phyloP scores from a whole-genome alignment of 2,888 invertebrate species.

The Chrysomela aeneicollis region DNA sequence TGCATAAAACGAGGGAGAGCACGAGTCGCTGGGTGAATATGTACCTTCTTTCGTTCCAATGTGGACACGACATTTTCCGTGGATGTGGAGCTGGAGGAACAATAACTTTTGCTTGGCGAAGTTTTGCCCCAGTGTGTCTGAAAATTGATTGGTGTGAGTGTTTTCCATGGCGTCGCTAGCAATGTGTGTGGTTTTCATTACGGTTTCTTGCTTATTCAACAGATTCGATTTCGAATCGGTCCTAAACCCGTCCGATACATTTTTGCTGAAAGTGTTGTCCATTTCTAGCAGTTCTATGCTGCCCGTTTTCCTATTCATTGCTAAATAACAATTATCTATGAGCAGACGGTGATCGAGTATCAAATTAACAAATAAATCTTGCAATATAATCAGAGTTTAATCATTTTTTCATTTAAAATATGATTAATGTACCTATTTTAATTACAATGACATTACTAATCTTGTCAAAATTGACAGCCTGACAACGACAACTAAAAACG shows the following conservation, averaged over 20 bases:
- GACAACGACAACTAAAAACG: too few relatives aligned
- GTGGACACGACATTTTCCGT: slow-evolving; percentile 70
- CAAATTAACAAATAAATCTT: too few relatives aligned
- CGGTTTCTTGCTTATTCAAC: slow-evolving; percentile 83
- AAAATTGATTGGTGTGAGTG: slow-evolving; percentile 31
- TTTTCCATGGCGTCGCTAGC: not conserved
- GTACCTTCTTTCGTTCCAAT: slow-evolving; percentile 63
- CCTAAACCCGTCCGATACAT: slow-evolving; percentile 80
- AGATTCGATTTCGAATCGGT: slow-evolving; percentile 88
- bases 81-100: slow-evolving; percentile 70
- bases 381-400: too few relatives aligned
- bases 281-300: slow-evolving; percentile 72
- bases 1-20: not conserved
- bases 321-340: not conserved
- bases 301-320: slow-evolving; percentile 68
- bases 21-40: too few relatives aligned
- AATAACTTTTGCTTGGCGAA: slow-evolving; percentile 71
- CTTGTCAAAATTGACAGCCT: too few relatives aligned
- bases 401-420: too few relatives aligned
- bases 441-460: too few relatives aligned
- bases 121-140: slow-evolving; percentile 69
- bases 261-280: slow-evolving; percentile 75
- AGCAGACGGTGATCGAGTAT: not conserved
- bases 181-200: slow-evolving; percentile 63
- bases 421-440: too few relatives aligned